Conservation (phyloP, 2,888 invertebrate species). For the Hybos culiciformis region DNA sequence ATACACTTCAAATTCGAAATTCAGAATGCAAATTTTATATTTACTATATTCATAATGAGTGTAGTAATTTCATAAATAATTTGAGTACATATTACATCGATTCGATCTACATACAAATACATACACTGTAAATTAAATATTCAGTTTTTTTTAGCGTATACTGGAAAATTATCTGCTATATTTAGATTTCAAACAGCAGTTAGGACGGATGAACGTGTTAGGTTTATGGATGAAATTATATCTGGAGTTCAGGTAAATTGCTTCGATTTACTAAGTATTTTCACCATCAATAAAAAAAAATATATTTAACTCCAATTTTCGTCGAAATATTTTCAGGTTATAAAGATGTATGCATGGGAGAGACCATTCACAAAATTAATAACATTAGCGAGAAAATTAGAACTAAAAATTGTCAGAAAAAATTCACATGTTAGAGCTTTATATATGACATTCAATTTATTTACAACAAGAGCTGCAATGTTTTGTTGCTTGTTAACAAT, state of each 20-base stretch:
- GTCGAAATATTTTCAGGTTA: slow-evolving; percentile 43
- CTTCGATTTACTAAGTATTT: background rate
- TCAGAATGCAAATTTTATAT: no score
- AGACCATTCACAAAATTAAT: slow-evolving; percentile 68
- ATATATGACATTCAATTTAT: slow-evolving; percentile 63
- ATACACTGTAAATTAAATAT: no score
- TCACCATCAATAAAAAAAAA: background rate
- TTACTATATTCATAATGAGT: no score
- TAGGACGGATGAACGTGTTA: slow-evolving; percentile 58
- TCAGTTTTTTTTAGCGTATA: slow-evolving; percentile 19
- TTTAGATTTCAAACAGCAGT: slow-evolving; percentile 40
- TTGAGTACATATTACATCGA: no score
- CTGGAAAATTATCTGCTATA: slow-evolving; percentile 23
- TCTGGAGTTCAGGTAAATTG: slow-evolving; percentile 44
- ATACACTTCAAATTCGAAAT: no score
- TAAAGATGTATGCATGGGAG: slow-evolving; percentile 92
- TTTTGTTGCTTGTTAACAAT: slow-evolving; percentile 61
- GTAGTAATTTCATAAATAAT: no score
- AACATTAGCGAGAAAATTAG: slow-evolving; percentile 50
- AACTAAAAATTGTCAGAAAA: slow-evolving; percentile 43
- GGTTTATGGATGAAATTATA: slow-evolving; percentile 63
- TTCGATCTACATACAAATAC: no score
- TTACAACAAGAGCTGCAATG: slow-evolving; percentile 66
- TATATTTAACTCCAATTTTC: background rate
- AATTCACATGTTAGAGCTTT: slow-evolving; percentile 50